Evolutionary conservation across 2,113 vertebrate species (phyloP).

Genomic region (Leptocoma aspasia): DNA sequence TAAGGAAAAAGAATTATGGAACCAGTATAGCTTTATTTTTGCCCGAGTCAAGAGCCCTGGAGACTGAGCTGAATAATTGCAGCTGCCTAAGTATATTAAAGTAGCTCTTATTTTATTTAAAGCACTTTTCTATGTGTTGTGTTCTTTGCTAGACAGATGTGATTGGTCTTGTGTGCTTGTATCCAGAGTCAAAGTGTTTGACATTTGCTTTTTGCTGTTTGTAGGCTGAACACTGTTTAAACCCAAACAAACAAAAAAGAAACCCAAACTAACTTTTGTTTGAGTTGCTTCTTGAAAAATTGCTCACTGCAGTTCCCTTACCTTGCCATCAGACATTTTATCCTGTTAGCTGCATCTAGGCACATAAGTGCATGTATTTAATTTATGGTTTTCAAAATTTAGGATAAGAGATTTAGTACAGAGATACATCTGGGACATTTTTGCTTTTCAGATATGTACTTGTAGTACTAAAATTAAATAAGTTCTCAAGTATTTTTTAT

Average conservation of each 20-base stretch:
- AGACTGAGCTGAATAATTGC: not conserved
- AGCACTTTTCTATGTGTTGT: not conserved
- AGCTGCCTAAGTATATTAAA: not conserved
- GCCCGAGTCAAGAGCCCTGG: not conserved
- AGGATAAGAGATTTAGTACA: not conserved
- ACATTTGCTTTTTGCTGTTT: not conserved
- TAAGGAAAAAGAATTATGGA: not conserved
- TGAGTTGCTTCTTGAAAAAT: not conserved
- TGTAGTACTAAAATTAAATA: not conserved
- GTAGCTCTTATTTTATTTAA: not conserved
- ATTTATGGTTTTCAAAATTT: not conserved
- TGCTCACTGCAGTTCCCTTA: not conserved
- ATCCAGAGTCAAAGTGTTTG: not conserved
- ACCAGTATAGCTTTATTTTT: not conserved
- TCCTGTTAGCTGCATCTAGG: not conserved
- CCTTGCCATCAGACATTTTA: not conserved
- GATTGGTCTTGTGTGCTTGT: not conserved
- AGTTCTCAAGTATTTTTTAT: not conserved
- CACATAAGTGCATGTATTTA: accelerated
- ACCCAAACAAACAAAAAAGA: not conserved
- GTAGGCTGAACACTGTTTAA: not conserved
- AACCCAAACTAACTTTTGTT: not conserved
- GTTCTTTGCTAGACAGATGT: not conserved
- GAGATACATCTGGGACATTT: not conserved
- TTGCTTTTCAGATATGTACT: not conserved